Evolutionary conservation across 2,888 invertebrate species (phyloP).

Genomic region (Hydrotaea cyrtoneurina): DNA sequence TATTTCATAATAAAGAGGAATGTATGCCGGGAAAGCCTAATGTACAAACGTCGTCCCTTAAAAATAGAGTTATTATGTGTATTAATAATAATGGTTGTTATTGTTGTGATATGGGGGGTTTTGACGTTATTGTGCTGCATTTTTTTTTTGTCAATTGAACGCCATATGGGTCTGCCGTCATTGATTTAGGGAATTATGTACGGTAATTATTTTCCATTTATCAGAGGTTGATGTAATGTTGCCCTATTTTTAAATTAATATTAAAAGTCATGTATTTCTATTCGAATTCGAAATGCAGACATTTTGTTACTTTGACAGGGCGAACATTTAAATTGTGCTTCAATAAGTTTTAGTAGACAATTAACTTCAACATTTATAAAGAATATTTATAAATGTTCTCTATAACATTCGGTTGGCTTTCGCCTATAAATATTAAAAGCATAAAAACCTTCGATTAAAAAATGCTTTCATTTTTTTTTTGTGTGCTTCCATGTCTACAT

Average conservation of each 20-base stretch:
- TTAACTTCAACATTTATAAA: too few species aligned
- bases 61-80: slow-evolving; percentile 49
- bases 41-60: background rate
- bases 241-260: slow-evolving; percentile 34
- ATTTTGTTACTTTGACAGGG: too few species aligned
- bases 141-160: slow-evolving; percentile 26
- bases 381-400: too few species aligned
- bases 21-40: background rate
- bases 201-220: slow-evolving; percentile 59
- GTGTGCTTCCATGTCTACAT: too few species aligned
- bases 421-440: too few species aligned
- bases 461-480: too few species aligned
- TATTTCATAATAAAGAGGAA: too few species aligned
- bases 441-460: too few species aligned
- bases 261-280: background rate
- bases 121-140: background rate
- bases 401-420: too few species aligned
- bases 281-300: background rate
- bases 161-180: slow-evolving; percentile 40
- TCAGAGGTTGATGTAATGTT: background rate
- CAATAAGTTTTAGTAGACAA: too few species aligned
- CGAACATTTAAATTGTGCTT: too few species aligned
- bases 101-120: background rate
- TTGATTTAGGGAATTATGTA: slow-evolving; percentile 52
- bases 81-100: slow-evolving; percentile 42